phyloP scores from a whole-genome alignment of 2,113 vertebrate species.

The Cercopithecus mona region DNA sequence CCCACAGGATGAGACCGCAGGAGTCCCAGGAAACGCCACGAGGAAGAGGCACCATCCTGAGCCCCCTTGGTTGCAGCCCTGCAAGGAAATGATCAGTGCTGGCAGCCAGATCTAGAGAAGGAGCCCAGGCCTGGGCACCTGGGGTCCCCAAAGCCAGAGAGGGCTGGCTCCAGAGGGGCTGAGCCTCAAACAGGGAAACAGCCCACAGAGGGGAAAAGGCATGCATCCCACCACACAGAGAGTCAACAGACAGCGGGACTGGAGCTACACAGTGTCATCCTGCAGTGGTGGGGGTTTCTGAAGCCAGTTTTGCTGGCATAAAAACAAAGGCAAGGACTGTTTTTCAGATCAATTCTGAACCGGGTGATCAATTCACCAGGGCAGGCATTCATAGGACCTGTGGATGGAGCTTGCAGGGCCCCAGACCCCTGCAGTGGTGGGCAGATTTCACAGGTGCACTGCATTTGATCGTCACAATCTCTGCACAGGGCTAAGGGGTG shows the following conservation, averaged over 20 bases:
- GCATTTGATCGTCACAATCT: not conserved
- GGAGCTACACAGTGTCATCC: not conserved
- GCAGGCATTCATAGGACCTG: not conserved
- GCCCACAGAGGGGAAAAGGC: not conserved
- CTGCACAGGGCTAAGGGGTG: rapidly evolving
- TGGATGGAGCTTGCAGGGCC: rapidly evolving
- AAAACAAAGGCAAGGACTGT: not conserved
- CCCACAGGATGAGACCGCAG: not conserved
- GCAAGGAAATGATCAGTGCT: no score
- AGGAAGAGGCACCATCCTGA: not conserved
- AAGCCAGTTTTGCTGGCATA: not conserved
- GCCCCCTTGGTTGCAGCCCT: not conserved
- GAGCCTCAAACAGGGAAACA: not conserved
- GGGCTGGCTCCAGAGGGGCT: not conserved
- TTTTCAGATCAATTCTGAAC: not conserved
- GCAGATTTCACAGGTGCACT: not conserved
- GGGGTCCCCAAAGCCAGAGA: not conserved
- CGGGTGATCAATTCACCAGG: not conserved
- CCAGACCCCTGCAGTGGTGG: not conserved
- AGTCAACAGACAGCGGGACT: rapidly evolving
- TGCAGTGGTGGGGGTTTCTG: rapidly evolving
- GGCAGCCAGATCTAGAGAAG: not conserved
- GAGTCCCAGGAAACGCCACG: not conserved
- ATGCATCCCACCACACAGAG: not conserved
- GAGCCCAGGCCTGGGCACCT: not conserved